Base-by-base conservation (phyloP, 2,797 vertebrate species). In the Eulemur albifrons region DNA sequence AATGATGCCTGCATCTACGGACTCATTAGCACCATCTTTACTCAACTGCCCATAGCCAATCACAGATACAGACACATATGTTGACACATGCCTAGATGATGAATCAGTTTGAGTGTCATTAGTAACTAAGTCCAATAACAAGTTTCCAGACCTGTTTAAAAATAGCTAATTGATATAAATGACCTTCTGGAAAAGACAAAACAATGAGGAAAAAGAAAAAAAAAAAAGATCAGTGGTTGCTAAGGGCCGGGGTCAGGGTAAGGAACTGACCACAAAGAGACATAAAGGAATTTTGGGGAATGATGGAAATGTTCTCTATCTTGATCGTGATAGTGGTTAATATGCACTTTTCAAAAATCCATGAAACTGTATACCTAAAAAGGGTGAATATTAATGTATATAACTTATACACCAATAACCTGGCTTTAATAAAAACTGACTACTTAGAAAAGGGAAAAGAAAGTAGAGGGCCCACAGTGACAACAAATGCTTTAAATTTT, bases 401-500 rank as follows among this genome's bases (percentile, higher is more conserved):
- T 79, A 95, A 90, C 13, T 7, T 83, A 76, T 4, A 80, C 8
- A 63, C 11, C 35, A 88, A 75, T 69, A 93, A 48, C 35, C 7
- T 86, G 20, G 88, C 43, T 76, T 92, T 72, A 70, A 86, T 94
- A 79, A 75, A 85, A 86, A 40, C 7, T 57, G 81, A 54, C 25
- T 88, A 92, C 92, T 15, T 95, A 23, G 35, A 82, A 94, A 88
- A 40, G 6, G 23, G 45, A 82, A 95, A 85, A 88, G 21, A 84
- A 88, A 86, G 59, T 57, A 50, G 50, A 80, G 18, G 59, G 69
- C 15, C 17, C 20, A 90, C 59, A 32, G 50, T 80, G 40, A 88
- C 54, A 83, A 89, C 23, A 88, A 95, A 72, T 73, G 59, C 52
- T 96, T 9, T 91, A 85, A 85, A 91, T 48, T 93, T 97, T 89